A percentile compares a stretch with the other conserved stretches of the same genome.
phyloP scores from a whole-genome alignment of 1,140 invertebrate species.

The Rhyacophila brunnea region DNA sequence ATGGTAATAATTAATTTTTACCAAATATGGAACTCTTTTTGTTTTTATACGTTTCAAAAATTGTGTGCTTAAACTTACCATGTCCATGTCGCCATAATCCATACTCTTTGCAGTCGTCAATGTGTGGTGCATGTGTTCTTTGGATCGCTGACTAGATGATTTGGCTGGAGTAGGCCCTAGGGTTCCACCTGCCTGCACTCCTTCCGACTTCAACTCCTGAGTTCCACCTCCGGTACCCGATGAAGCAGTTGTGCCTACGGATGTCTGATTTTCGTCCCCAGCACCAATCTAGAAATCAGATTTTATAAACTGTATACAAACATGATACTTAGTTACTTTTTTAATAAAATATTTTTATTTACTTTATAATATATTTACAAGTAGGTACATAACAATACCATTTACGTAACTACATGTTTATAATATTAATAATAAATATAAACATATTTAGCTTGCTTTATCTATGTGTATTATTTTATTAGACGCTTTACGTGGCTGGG shows the following conservation, averaged over 20 bases:
- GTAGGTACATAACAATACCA: too few species aligned
- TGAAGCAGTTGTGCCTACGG: conserved; percentile 38
- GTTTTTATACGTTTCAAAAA: background rate
- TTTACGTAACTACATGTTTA: too few species aligned
- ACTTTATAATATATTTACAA: too few species aligned
- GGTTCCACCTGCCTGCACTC: conserved; percentile 76
- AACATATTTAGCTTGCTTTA: too few species aligned
- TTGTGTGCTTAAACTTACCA: conserved; percentile 48
- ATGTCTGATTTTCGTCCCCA: conserved; percentile 52
- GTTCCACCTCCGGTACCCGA: conserved; percentile 49
- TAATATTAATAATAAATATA: too few species aligned
- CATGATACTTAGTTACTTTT: too few species aligned
- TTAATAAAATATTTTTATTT: background rate
- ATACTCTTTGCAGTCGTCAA: conserved; percentile 64
- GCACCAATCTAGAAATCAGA: conserved; percentile 47
- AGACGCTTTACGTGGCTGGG: too few species aligned
- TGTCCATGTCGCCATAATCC: conserved; percentile 74
- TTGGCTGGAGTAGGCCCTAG: conserved; percentile 54
- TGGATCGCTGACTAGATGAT: conserved; percentile 61
- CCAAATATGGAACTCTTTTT: background rate
- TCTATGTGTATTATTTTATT: too few species aligned
- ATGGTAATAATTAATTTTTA: too few species aligned
- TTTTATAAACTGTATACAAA: too few species aligned
- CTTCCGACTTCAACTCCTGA: conserved; percentile 71
- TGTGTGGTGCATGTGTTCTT: conserved; percentile 63